Base-by-base conservation (phyloP, 64 coral and sea anemone genomes). In the Pocillopora damicornis region DNA sequence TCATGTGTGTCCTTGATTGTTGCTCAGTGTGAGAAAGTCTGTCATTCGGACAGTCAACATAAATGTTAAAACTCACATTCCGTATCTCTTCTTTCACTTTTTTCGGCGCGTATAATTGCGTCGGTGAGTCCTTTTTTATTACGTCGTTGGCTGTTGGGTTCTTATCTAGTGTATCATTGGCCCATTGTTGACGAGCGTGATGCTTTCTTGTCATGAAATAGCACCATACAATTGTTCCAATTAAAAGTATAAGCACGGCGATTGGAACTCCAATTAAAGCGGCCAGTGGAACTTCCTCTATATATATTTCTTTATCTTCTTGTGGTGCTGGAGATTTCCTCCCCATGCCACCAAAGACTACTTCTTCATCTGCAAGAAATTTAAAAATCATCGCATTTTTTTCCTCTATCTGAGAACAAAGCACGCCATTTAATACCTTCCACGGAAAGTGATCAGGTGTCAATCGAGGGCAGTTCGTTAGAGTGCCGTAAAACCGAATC, bases 181-280 rank as follows among this genome's bases (percentile, higher is more conserved):
- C 15, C 36, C 25, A 9, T 58, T 68, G 35, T 80, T 68, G 60
- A 16, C 17, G 34, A 77, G 58, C 45, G 18, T 85, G 82, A 23
- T 79, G 90, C 63, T 59, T 78, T 9, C 64, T 77, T 26, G 76
- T 87, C 61, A 86, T 64, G 15, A 91, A 75, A 61, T 91, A 91
- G 25, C 90, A 91, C 90, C 90, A 91, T 22, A 91, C 77, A 63
- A 91, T 91, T 16, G 83, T 58, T 2, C 58, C 83, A 10, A 87
- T 91, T 22, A 91, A 68, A 60, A 91, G 42, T 51, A 62, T 51
- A 20, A 64, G 58, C 16, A 91, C 63, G 16, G 90, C 90, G 11
- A 86, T 25, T 15, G 89, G 89, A 8, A 91, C 75, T 11, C 74
- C 83, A 71, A 91, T 87, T 12, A 91, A 14, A 34, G 83, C 90